Evolutionary conservation across 35 echinoderm and acorn worm species (phyloP).

Genomic region (Stichopus chloronotus): DNA sequence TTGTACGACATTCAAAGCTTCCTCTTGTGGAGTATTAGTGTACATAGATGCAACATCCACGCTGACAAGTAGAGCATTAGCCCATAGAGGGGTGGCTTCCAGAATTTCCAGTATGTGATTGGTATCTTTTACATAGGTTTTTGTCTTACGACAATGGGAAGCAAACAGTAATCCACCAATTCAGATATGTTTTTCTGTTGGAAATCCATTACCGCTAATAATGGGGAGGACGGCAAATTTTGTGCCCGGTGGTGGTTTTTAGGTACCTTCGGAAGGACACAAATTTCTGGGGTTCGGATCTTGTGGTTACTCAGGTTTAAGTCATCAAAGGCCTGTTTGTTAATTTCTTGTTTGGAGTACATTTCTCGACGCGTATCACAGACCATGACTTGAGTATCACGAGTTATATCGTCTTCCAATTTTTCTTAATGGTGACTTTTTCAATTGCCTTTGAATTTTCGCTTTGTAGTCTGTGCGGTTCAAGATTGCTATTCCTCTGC

Average conservation of each 20-base stretch:
- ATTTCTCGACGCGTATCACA: neutral
- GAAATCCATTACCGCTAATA: neutral
- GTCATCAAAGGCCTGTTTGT: neutral
- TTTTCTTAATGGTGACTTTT: neutral
- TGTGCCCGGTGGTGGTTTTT: neutral
- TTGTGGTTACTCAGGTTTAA: neutral
- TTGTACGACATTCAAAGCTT: too few relatives aligned
- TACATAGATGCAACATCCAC: too few relatives aligned
- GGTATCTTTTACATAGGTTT: neutral
- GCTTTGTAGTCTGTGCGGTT: too few relatives aligned
- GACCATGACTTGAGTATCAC: neutral
- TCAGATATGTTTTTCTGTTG: neutral
- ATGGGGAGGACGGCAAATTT: neutral
- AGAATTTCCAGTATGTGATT: too few relatives aligned
- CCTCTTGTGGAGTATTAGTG: too few relatives aligned
- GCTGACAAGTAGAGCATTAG: too few relatives aligned
- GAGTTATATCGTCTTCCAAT: neutral
- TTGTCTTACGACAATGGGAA: neutral
- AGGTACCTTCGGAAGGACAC: neutral
- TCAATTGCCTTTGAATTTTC: neutral
- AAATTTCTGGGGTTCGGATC: neutral
- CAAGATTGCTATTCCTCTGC: too few relatives aligned
- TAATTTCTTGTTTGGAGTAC: neutral
- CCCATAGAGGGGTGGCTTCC: too few relatives aligned
- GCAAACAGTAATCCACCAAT: neutral